These are phyloP conservation scores for Nothocercus julius DNA, from an alignment of 2,113 vertebrate species.

Conservation along the genomic window DNA sequence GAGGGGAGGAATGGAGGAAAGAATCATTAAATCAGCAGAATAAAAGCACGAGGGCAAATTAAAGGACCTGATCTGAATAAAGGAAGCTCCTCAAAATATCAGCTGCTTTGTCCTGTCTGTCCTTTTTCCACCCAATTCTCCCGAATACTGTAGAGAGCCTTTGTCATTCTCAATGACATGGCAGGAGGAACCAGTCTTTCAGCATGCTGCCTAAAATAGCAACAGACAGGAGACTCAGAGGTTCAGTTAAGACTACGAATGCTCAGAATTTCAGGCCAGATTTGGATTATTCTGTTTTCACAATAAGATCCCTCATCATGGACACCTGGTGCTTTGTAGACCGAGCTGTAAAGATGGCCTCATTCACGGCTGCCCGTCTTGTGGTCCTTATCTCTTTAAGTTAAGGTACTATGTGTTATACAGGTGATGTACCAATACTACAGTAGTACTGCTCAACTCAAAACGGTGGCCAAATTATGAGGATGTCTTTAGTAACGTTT, in stretches of 20 bases:
- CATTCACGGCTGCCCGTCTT: neutral
- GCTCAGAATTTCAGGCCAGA: constrained; percentile 29
- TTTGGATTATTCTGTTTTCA: constrained; percentile 35
- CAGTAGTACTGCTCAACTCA: neutral
- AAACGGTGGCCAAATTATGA: neutral
- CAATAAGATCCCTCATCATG: neutral
- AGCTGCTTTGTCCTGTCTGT: constrained; percentile 9
- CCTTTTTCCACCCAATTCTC: constrained; percentile 52
- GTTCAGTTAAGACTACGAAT: constrained; percentile 23
- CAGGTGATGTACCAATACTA: neutral
- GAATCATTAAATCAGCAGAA: constrained; percentile 78
- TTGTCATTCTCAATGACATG: constrained; percentile 65
- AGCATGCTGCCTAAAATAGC: constrained; percentile 40
- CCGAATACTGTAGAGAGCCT: constrained; percentile 61
- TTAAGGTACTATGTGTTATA: neutral
- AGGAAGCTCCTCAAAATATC: constrained; percentile 62
- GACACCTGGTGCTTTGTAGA: neutral
- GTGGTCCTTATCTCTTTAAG: neutral
- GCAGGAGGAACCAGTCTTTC: constrained; percentile 44
- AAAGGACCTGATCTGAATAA: constrained; percentile 61
- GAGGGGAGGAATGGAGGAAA: constrained; percentile 47
- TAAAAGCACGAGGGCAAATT: constrained; percentile 67
- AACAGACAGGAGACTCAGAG: constrained; percentile 46
- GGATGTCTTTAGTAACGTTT: neutral
- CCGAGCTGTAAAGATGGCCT: neutral